A percentile compares a stretch with the other conserved stretches of the same genome.
Conservation (phyloP, 2,113 vertebrate genomes). For the Connochaetes taurinus region DNA sequence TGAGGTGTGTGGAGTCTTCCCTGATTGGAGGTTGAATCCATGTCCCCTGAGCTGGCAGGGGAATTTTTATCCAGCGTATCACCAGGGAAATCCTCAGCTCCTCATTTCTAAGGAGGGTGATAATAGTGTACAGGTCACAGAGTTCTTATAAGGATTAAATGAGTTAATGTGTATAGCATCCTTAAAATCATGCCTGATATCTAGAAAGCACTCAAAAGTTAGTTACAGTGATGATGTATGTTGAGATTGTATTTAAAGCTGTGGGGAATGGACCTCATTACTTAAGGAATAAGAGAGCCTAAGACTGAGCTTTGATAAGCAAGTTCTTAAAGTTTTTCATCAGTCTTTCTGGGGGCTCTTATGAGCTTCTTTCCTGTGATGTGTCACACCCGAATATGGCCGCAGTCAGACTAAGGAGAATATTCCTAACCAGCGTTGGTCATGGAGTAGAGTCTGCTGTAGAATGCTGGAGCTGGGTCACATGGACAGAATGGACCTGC, state of each 20-base stretch:
- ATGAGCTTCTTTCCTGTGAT: neutral
- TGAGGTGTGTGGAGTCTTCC: neutral
- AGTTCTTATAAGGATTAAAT: slow-evolving; percentile 12
- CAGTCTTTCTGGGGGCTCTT: neutral
- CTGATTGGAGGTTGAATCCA: neutral
- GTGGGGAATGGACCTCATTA: neutral
- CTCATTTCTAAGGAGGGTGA: neutral
- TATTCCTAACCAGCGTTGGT: neutral
- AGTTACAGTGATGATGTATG: neutral
- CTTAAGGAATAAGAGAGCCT: neutral
- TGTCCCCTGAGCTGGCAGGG: neutral
- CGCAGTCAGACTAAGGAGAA: neutral
- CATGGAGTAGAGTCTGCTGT: neutral
- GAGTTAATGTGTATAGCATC: neutral
- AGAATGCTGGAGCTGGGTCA: neutral
- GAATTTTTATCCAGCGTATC: neutral
- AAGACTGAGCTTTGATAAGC: neutral
- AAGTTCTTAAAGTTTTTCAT: neutral
- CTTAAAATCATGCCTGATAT: neutral
- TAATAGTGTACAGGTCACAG: neutral
- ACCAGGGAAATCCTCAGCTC: neutral
- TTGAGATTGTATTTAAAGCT: neutral
- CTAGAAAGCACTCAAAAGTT: neutral
- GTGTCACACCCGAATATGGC: neutral
- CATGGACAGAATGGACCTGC: neutral